Conservation (phyloP, 2,113 vertebrate genomes). For the Origma solitaria region DNA sequence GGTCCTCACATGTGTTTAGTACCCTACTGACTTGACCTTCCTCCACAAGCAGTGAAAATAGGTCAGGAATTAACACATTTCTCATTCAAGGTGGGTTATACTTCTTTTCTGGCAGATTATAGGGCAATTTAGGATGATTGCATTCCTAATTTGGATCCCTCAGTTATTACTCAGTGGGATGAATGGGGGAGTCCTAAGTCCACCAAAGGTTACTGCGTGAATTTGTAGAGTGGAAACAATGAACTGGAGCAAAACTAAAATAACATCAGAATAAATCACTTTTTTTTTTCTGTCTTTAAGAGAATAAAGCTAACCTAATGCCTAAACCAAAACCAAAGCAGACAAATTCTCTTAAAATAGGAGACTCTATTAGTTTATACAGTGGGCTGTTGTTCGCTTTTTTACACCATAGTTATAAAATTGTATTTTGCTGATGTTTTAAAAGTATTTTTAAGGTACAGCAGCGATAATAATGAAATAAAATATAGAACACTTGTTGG, state of each 20-base stretch:
- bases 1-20: background rate
- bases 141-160: background rate
- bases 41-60: background rate
- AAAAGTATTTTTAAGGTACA: background rate
- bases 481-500: slow-evolving; percentile 69
- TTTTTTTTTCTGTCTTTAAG: background rate
- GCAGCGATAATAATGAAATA: slow-evolving; percentile 53
- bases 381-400: background rate
- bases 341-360: background rate
- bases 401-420: background rate
- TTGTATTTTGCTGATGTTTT: background rate
- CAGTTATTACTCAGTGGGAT: background rate
- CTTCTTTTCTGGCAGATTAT: background rate
- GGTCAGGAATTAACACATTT: background rate
- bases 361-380: background rate
- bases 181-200: background rate
- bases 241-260: background rate
- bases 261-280: background rate
- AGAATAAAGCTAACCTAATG: background rate
- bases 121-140: background rate
- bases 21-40: background rate
- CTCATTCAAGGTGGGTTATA: background rate
- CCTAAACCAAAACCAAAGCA: background rate
- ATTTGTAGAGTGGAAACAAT: background rate
- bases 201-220: background rate